Conservation (phyloP, 2,888 invertebrate genomes). For the Trissoscelio sp. region DNA sequence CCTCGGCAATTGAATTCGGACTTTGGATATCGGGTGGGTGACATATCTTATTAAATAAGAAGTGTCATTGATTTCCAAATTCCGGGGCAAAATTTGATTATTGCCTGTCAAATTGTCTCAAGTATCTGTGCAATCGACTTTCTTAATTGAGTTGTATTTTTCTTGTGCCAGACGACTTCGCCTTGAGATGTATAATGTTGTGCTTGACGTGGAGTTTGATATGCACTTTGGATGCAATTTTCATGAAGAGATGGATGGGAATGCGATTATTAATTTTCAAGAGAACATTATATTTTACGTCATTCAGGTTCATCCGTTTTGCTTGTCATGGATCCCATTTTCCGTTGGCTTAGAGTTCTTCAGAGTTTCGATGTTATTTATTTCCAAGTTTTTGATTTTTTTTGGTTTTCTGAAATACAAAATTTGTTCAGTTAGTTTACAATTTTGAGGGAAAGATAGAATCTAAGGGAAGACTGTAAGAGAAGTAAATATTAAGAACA, state of each 20-base stretch:
- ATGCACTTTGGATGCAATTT: not conserved
- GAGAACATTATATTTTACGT: not conserved
- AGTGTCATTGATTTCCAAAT: not conserved
- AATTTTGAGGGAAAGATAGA: no score
- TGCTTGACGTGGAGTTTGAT: constrained; percentile 8
- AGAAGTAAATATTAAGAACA: no score
- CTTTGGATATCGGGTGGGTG: not conserved
- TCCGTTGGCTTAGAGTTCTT: constrained; percentile 78
- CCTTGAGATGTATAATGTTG: not conserved
- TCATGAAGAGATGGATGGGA: constrained; percentile 12
- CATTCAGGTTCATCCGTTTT: constrained; percentile 79
- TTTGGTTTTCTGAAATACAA: constrained; percentile 55
- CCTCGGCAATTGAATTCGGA: not conserved
- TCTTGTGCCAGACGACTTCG: not conserved
- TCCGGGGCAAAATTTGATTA: not conserved
- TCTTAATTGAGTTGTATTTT: no score
- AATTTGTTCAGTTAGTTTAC: not conserved
- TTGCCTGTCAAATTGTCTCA: no score
- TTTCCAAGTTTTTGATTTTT: constrained; percentile 75
- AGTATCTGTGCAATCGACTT: not conserved
- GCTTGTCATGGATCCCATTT: constrained; percentile 79
- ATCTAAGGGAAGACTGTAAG: no score
- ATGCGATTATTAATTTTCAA: constrained; percentile 17
- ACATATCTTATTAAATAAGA: not conserved
- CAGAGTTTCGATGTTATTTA: constrained; percentile 76